Evolutionary conservation across 2,113 vertebrate genomes (phyloP).

Genomic region (Bucco capensis): DNA sequence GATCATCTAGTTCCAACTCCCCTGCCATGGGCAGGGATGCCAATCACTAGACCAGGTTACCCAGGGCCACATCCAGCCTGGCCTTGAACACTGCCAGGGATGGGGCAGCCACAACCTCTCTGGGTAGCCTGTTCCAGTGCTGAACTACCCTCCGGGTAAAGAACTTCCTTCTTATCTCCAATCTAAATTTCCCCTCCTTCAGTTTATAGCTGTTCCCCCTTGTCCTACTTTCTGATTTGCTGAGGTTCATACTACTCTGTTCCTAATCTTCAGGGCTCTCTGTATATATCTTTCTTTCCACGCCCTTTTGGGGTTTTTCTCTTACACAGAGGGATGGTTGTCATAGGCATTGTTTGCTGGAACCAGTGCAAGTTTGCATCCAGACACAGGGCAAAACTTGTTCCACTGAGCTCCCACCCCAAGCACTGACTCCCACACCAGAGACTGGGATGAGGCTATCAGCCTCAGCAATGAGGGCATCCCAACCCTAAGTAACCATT

Average conservation of each 20-base stretch:
- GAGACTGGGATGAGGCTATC: fast-evolving
- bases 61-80: no score
- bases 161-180: no score
- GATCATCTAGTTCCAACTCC: no score
- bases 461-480: neutral
- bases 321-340: fast-evolving
- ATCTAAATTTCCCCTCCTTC: no score
- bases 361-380: neutral
- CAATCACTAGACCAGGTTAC: no score
- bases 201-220: no score
- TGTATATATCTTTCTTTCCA: neutral
- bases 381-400: fast-evolving
- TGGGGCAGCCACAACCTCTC: no score
- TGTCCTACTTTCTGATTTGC: neutral
- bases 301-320: neutral
- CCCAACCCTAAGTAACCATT: fast-evolving
- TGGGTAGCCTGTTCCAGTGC: no score
- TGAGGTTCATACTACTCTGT: neutral
- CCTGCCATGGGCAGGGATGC: no score
- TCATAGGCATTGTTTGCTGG: neutral
- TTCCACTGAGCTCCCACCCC: fast-evolving
- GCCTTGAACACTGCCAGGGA: no score
- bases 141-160: no score
- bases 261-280: neutral
- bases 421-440: neutral